A percentile compares a stretch with the other conserved stretches of the same genome.
These are phyloP conservation scores for Phoebastria nigripes DNA, from an alignment of 2,797 vertebrate species.

Conservation along the genomic window DNA sequence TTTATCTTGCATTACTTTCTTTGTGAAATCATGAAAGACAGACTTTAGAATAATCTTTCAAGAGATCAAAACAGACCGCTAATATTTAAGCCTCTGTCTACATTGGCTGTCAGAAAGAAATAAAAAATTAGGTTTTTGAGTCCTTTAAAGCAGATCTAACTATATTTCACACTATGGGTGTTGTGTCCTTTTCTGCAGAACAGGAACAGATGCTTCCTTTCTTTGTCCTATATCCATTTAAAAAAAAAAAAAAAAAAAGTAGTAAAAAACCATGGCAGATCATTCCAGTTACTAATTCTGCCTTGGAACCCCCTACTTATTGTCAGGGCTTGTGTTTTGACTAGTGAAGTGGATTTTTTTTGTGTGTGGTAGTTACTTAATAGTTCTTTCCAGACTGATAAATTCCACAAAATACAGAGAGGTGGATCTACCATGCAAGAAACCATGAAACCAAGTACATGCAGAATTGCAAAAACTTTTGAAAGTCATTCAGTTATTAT, in stretches of 20 bases:
- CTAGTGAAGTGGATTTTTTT: neutral
- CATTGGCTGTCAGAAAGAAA: neutral
- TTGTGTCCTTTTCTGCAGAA: neutral
- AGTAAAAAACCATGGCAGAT: neutral
- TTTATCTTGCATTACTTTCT: neutral
- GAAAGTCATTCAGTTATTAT: neutral
- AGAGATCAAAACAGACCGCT: neutral
- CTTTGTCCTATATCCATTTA: neutral
- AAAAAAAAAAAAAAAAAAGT: neutral
- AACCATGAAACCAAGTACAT: neutral
- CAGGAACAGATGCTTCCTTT: constrained; percentile 19
- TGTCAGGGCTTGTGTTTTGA: neutral
- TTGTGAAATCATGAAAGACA: neutral
- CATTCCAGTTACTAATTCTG: neutral
- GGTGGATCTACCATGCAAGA: neutral
- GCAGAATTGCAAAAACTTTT: neutral
- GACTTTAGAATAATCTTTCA: neutral
- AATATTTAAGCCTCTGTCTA: neutral
- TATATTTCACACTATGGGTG: neutral
- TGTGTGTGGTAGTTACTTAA: neutral
- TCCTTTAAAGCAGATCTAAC: neutral
- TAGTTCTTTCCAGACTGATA: neutral
- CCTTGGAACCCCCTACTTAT: neutral
- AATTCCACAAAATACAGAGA: neutral
- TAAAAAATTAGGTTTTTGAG: neutral